These are phyloP conservation scores for Meloidogyne exigua DNA, from an alignment of 1,140 invertebrate species.

Conservation along the genomic window DNA sequence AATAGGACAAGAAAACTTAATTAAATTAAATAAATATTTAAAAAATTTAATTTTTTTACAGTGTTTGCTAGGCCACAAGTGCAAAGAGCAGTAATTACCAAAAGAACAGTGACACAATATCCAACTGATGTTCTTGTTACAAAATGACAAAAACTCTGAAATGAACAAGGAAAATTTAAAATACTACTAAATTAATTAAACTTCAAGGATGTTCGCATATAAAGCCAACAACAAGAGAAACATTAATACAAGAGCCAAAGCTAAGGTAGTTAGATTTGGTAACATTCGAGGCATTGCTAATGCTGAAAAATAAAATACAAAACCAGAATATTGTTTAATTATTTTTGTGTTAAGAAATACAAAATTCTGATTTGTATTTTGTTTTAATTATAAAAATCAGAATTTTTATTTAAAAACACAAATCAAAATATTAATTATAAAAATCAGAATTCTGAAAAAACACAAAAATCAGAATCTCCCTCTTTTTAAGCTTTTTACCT, in stretches of 20 bases:
- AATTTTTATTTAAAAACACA: background rate
- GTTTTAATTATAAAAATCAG: too few relatives aligned
- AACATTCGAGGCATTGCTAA: constrained; percentile 50
- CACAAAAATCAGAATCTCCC: too few relatives aligned
- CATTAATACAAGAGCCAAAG: constrained; percentile 54
- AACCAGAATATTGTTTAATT: background rate
- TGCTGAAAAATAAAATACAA: constrained; percentile 5
- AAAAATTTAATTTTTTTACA: constrained; percentile 27
- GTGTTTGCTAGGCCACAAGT: constrained; percentile 62
- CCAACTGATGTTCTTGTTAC: constrained; percentile 57
- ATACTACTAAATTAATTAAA: background rate
- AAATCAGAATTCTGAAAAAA: too few relatives aligned
- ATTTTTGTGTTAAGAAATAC: too few relatives aligned
- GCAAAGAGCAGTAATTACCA: constrained; percentile 55
- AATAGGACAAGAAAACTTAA: constrained; percentile 55
- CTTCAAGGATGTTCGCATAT: constrained; percentile 60
- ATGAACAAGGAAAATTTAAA: background rate
- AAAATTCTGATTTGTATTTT: too few relatives aligned
- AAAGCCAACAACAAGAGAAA: constrained; percentile 59
- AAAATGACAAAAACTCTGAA: constrained; percentile 60
- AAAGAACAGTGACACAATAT: constrained; percentile 59
- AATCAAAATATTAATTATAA: background rate
- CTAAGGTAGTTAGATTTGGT: constrained; percentile 48
- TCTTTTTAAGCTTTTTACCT: constrained; percentile 33
- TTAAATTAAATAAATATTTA: background rate